A percentile compares a stretch with the other conserved stretches of the same genome.
Evolutionary conservation across 2,888 invertebrate species (phyloP).

Genomic region (Tenthredo amoena): DNA sequence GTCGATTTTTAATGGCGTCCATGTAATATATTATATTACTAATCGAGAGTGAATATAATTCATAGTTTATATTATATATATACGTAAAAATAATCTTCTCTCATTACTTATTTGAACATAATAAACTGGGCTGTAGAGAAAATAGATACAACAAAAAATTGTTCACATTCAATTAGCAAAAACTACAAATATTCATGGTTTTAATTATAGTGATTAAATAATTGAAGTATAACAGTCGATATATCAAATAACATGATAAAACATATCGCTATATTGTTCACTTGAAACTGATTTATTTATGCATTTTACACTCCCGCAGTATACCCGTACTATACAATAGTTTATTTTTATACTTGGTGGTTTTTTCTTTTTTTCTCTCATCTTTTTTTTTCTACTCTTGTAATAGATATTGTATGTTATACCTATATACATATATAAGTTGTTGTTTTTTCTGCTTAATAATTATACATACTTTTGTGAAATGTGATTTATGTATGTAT

Average conservation of each 20-base stretch:
- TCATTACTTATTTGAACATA: not conserved
- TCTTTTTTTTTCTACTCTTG: not conserved
- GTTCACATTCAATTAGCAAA: not conserved
- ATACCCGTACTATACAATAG: not conserved
- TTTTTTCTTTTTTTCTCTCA: not conserved
- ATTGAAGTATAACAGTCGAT: not conserved
- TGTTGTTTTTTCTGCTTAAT: slow-evolving; percentile 1
- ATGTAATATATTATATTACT: slow-evolving; percentile 32
- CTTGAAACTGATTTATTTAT: not conserved
- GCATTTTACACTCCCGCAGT: not conserved
- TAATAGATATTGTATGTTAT: not conserved
- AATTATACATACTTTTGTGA: not conserved
- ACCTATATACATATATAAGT: not conserved
- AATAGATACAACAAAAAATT: not conserved
- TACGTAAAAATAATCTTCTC: not conserved
- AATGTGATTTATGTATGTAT: not conserved
- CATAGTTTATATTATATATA: not conserved
- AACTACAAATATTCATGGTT: not conserved
- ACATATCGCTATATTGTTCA: slow-evolving; percentile 10
- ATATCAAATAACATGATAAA: slow-evolving; percentile 1
- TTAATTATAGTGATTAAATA: not conserved
- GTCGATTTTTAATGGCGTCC: slow-evolving; percentile 35
- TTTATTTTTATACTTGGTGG: slow-evolving; percentile 16
- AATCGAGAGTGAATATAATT: slow-evolving; percentile 15
- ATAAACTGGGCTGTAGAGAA: not conserved